Evolutionary conservation across 2,797 vertebrate genomes (phyloP), one percentile per base, ranked within the genome.

Genomic region (Cottoperca gobio): DNA sequence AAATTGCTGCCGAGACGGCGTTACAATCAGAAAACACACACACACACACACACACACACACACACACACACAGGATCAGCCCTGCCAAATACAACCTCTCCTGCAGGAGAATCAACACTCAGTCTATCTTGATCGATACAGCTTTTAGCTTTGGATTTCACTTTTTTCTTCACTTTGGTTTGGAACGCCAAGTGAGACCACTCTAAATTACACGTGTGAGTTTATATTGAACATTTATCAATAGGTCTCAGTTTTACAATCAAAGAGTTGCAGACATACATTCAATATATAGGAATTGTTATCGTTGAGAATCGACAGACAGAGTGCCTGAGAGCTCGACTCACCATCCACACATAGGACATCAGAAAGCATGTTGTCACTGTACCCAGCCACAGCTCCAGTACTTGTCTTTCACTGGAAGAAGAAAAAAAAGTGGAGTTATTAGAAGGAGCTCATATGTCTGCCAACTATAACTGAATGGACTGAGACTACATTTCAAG

Each of bases 71-170:
- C 55, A 42, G 5, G 19, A 70, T 53, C 57, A 35, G 39, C 57
- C 35, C 43, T 65, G 73, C 46, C 55, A 72, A 83, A 84, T 60
- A 71, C 60, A 48, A 79, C 60, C 31, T 73, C 79, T 37, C 23
- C 65, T 83, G 71, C 67, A 79, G 68, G 53, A 70, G 48, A 84
- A 85, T 69, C 74, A 67, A 81, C 83, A 82, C 82, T 73, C 67
- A 49, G 50, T 71, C 49, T 11, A n/a, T 49, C 8, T 9, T 84
- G 67, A 90, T 91, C 90, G 54, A 91, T 91, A 81, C 68, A 59
- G 84, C 86, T 87, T 87, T 92, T 78, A 86, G 89, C 75, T 83
- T 87, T 78, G 67, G 81, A 78, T 91, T 86, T 85, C 89, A 82
- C 48, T 80, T 73, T 73, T 80, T 73, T 73, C 62, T 66, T 83